Evolutionary conservation across 1,140 invertebrate species (phyloP).

Genomic region (Aphelinus certus): DNA sequence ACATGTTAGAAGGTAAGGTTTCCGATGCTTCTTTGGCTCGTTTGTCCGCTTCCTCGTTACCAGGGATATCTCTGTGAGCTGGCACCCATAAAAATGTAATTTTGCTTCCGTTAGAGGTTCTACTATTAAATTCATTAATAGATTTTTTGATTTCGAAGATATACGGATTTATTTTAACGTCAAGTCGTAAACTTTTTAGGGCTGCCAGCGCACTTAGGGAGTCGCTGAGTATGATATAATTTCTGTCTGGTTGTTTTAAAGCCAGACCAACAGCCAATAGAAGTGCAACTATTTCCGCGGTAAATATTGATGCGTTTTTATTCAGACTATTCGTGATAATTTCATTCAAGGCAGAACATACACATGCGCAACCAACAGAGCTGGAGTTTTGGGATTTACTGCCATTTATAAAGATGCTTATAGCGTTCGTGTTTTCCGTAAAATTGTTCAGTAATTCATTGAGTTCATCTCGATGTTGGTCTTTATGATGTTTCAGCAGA

Average conservation of each 20-base stretch:
- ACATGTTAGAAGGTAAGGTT: no score
- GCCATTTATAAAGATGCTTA: constrained; percentile 14
- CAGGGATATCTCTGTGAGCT: constrained; percentile 4
- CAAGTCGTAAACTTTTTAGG: neutral
- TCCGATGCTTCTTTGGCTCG: neutral
- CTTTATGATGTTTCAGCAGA: no score
- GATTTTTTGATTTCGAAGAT: neutral
- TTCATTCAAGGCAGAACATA: constrained; percentile 5
- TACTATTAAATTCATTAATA: neutral
- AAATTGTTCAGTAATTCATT: neutral
- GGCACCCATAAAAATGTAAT: neutral
- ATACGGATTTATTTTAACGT: constrained; percentile 1
- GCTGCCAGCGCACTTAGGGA: neutral
- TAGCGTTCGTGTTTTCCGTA: neutral
- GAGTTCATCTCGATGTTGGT: neutral
- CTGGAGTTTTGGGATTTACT: neutral
- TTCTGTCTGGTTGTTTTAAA: neutral
- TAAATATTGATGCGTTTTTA: constrained; percentile 1
- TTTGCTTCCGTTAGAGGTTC: neutral
- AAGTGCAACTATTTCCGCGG: constrained; percentile 14
- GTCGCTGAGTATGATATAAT: neutral
- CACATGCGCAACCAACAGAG: neutral
- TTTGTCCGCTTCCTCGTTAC: neutral
- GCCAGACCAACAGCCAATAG: neutral
- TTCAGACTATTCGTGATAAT: neutral